Conservation (phyloP, 2,797 vertebrate species). For the Cetoscarus ocellatus region DNA sequence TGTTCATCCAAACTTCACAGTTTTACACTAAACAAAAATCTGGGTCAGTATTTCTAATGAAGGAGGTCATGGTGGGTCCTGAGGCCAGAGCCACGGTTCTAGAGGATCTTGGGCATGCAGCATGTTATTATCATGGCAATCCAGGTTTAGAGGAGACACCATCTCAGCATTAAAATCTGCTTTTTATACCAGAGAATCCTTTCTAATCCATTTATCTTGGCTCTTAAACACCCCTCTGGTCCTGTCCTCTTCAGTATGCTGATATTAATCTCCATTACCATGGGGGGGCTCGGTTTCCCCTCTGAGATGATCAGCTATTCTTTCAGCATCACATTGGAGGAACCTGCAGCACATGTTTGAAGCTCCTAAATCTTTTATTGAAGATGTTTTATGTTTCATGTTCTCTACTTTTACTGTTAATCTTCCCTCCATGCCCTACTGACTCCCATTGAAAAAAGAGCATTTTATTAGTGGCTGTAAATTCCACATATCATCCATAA, state of each 20-base stretch:
- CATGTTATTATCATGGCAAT: not conserved
- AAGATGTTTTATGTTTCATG: not conserved
- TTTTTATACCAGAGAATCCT: not conserved
- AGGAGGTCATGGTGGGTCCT: no score
- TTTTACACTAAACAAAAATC: no score
- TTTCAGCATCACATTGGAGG: not conserved
- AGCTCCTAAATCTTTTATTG: not conserved
- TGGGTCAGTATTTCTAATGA: no score
- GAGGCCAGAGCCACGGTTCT: no score
- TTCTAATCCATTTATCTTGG: not conserved
- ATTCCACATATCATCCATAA: not conserved
- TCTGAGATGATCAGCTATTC: not conserved
- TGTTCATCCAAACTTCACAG: no score
- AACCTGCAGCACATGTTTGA: not conserved
- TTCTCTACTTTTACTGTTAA: not conserved
- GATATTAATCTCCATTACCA: not conserved
- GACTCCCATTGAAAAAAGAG: not conserved
- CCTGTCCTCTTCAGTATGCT: not conserved
- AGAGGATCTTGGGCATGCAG: no score
- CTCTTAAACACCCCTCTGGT: not conserved
- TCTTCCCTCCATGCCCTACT: not conserved
- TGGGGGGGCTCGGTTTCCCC: not conserved
- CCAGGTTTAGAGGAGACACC: no score
- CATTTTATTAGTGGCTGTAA: not conserved
- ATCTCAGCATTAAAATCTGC: not conserved